These are phyloP conservation scores for Oxyteleia sp. DNA, from an alignment of 2,888 invertebrate genomes.

Conservation along the genomic window DNA sequence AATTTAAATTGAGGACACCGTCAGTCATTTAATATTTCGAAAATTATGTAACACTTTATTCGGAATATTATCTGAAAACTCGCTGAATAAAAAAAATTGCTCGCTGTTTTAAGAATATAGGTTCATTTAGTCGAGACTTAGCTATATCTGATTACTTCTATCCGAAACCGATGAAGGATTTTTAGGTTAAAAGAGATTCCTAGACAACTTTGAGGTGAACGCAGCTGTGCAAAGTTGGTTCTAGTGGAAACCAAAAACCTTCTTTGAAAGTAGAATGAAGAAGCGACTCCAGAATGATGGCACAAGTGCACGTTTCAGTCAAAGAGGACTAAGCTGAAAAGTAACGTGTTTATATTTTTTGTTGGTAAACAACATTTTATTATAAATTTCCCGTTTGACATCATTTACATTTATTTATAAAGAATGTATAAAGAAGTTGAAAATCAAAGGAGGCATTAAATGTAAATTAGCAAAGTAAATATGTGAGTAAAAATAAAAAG, in stretches of 20 bases:
- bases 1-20: not conserved
- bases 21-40: not conserved
- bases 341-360: constrained; percentile 38
- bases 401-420: constrained; percentile 8
- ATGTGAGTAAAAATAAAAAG: not conserved
- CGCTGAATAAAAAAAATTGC: not conserved
- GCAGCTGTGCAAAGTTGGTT: constrained; percentile 42
- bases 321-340: constrained; percentile 35
- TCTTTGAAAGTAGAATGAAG: constrained; percentile 48
- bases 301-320: constrained; percentile 25
- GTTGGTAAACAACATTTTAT: constrained; percentile 24
- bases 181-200: constrained; percentile 37
- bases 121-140: constrained; percentile 12
- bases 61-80: not conserved
- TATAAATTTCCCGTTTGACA: constrained; percentile 21
- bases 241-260: constrained; percentile 39
- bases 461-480: not conserved
- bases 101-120: constrained; percentile 1
- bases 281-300: constrained; percentile 22
- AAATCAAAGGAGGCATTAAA: constrained; percentile 14
- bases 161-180: constrained; percentile 25
- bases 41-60: not conserved
- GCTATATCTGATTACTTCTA: constrained; percentile 17
- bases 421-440: not conserved
- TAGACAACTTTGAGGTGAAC: constrained; percentile 46